These are phyloP conservation scores for Macrobrachium nipponense DNA, from an alignment of 1,140 invertebrate genomes.

Conservation along the genomic window DNA sequence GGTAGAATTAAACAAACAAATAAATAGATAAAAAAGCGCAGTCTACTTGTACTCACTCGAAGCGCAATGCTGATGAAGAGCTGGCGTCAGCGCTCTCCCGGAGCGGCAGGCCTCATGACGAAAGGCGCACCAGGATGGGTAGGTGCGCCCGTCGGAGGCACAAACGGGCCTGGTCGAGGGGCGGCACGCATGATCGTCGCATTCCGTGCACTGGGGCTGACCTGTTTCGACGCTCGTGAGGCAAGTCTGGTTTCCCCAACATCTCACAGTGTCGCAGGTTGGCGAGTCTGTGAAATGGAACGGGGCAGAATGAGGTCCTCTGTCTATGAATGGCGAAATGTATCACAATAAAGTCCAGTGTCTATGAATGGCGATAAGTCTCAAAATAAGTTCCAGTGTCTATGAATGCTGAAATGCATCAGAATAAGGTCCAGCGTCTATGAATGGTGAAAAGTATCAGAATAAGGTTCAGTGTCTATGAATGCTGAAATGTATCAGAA, in stretches of 20 bases:
- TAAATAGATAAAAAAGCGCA: not conserved
- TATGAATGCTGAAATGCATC: no score
- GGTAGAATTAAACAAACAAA: not conserved
- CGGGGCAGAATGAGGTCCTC: not conserved
- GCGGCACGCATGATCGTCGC: constrained; percentile 82
- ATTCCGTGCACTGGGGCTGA: constrained; percentile 82
- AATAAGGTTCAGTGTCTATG: no score
- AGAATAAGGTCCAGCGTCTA: no score
- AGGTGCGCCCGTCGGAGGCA: constrained; percentile 77
- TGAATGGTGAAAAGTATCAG: no score
- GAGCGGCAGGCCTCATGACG: constrained; percentile 78
- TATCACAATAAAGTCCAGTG: not conserved
- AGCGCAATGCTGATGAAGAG: constrained; percentile 46
- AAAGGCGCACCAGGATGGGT: constrained; percentile 78
- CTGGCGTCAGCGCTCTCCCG: constrained; percentile 70
- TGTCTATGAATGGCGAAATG: no score
- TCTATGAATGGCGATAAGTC: not conserved
- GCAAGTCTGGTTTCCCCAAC: constrained; percentile 81
- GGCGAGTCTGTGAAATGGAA: constrained; percentile 75
- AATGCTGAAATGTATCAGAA: no score
- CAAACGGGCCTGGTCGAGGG: constrained; percentile 80
- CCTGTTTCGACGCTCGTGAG: constrained; percentile 78
- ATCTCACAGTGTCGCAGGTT: constrained; percentile 80
- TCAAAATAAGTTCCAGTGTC: no score
- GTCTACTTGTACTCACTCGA: constrained; percentile 36